phyloP scores from a whole-genome alignment of 2,113 vertebrate genomes.

The Lampris megalopsis region DNA sequence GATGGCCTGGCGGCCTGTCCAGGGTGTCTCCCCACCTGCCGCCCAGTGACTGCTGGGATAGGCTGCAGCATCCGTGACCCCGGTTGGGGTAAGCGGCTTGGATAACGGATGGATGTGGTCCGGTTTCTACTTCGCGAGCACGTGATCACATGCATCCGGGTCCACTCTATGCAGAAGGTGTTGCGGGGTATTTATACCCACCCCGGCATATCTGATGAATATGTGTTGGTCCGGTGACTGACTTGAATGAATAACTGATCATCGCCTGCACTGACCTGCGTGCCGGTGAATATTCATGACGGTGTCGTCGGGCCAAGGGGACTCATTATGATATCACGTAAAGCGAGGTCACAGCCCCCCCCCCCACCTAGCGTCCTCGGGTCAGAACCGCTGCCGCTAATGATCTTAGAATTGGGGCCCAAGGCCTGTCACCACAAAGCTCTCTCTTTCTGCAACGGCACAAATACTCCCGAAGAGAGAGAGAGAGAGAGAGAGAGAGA shows the following conservation, averaged over 20 bases:
- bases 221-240: background rate
- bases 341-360: constrained; percentile 26
- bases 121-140: too few relatives aligned
- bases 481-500: too few relatives aligned
- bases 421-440: background rate
- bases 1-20: too few relatives aligned
- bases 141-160: too few relatives aligned
- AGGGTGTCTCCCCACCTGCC: too few relatives aligned
- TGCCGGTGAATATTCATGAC: constrained; percentile 51
- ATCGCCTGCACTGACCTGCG: constrained; percentile 13
- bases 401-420: background rate
- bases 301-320: background rate
- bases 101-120: too few relatives aligned
- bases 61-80: too few relatives aligned
- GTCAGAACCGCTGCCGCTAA: constrained; percentile 4
- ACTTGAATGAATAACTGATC: constrained; percentile 13
- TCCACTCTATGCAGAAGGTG: too few relatives aligned
- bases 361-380: constrained; percentile 1
- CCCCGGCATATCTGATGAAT: constrained; percentile 8
- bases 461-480: background rate
- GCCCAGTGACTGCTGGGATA: too few relatives aligned
- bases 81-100: too few relatives aligned
- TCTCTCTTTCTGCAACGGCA: constrained; percentile 1
- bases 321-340: constrained; percentile 19
- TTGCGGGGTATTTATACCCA: too few relatives aligned